Evolutionary conservation across 2,888 invertebrate genomes (phyloP).

Genomic region (Mythimna lalbum): DNA sequence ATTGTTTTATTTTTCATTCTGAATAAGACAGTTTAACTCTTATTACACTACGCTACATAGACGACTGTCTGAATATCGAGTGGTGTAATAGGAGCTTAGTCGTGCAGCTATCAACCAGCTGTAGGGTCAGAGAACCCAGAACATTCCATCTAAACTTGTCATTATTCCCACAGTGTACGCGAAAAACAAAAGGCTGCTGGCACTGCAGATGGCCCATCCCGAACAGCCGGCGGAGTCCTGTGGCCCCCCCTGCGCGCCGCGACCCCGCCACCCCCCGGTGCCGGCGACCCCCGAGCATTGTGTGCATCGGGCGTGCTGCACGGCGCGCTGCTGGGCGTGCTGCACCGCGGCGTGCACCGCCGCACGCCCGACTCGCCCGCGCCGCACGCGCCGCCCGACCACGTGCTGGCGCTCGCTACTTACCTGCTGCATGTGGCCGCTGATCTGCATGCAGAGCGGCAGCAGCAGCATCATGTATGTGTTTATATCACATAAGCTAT

Average conservation of each 20-base stretch:
- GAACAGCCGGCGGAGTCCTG: slow-evolving; percentile 68
- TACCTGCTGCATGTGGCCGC: slow-evolving; percentile 97
- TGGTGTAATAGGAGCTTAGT: too few species aligned
- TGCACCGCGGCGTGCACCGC: slow-evolving; percentile 95
- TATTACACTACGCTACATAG: too few species aligned
- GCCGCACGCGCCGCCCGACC: slow-evolving; percentile 93
- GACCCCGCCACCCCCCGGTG: slow-evolving; percentile 63
- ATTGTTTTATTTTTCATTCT: too few species aligned
- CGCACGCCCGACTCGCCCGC: slow-evolving; percentile 93
- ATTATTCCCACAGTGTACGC: slow-evolving; percentile 74
- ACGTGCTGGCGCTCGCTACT: slow-evolving; percentile 96
- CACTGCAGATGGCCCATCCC: slow-evolving; percentile 9
- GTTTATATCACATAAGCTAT: background rate
- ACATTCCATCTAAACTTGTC: background rate
- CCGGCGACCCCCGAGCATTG: slow-evolving; percentile 83
- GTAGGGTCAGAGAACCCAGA: background rate
- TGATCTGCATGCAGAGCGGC: slow-evolving; percentile 79
- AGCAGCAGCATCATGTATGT: slow-evolving; percentile 64
- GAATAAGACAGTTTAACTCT: too few species aligned
- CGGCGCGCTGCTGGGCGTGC: slow-evolving; percentile 94
- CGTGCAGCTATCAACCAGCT: background rate
- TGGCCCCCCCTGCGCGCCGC: slow-evolving; percentile 86
- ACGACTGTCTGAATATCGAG: too few species aligned
- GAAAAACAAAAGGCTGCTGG: slow-evolving; percentile 78
- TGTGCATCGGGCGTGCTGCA: slow-evolving; percentile 84